These are phyloP conservation scores for Drosophila sechellia DNA, from an alignment of 1,140 invertebrate genomes.

Conservation along the genomic window DNA sequence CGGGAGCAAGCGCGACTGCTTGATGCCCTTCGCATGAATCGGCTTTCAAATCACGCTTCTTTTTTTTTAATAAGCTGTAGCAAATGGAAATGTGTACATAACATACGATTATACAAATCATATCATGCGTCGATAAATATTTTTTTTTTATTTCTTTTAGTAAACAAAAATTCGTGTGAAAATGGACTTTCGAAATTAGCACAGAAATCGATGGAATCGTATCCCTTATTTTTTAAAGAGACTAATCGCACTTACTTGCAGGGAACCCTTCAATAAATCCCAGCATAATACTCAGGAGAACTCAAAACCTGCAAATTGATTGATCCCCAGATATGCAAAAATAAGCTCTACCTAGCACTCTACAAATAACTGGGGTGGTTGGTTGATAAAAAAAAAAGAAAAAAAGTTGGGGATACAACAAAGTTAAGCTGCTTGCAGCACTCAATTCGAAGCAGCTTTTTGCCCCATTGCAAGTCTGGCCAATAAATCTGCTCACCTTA, in stretches of 20 bases:
- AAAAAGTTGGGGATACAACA: constrained; percentile 10
- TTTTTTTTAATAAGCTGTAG: too few relatives aligned
- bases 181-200: too few relatives aligned
- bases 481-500: constrained; percentile 46
- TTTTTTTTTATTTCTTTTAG: too few relatives aligned
- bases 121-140: too few relatives aligned
- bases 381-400: background rate
- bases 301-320: constrained; percentile 22
- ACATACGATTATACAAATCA: too few relatives aligned
- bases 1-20: background rate
- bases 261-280: background rate
- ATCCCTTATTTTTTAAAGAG: too few relatives aligned
- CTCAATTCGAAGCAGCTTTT: constrained; percentile 42
- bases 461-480: constrained; percentile 16
- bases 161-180: background rate
- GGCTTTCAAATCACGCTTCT: too few relatives aligned
- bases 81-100: too few relatives aligned
- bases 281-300: background rate
- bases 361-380: constrained; percentile 4
- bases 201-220: too few relatives aligned
- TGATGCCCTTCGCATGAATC: background rate
- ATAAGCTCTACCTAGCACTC: constrained; percentile 23
- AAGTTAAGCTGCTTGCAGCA: constrained; percentile 42
- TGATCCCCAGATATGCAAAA: constrained; percentile 36
- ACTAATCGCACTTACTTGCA: background rate